These are phyloP conservation scores for Loriculus beryllinus DNA, from an alignment of 2,797 vertebrate genomes.

Conservation along the genomic window DNA sequence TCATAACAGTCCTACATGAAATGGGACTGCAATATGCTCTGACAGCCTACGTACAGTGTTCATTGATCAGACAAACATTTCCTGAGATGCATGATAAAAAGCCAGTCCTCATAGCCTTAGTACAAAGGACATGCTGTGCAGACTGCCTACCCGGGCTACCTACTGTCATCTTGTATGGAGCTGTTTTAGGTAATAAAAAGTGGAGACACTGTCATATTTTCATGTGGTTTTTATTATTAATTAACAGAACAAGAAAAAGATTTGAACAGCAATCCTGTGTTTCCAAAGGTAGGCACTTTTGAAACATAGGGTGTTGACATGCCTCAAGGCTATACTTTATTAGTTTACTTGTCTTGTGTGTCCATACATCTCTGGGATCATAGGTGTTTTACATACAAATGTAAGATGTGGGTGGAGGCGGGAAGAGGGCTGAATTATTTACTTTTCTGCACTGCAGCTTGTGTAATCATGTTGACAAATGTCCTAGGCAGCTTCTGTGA, in stretches of 20 bases:
- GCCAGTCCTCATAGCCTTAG: not conserved
- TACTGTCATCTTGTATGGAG: not conserved
- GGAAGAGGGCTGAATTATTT: not conserved
- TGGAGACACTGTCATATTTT: not conserved
- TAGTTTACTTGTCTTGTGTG: not conserved
- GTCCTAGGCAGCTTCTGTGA: not conserved
- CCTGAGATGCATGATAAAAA: not conserved
- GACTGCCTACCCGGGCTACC: not conserved
- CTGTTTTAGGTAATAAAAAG: not conserved
- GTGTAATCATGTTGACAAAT: slow-evolving; percentile 4
- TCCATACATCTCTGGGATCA: not conserved
- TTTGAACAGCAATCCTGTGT: not conserved
- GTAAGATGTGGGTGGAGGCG: not conserved
- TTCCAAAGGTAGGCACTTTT: not conserved
- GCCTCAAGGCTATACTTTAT: not conserved
- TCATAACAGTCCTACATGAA: not conserved
- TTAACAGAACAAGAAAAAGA: not conserved
- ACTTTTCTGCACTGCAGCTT: slow-evolving; percentile 12
- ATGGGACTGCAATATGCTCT: not conserved
- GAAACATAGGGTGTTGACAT: not conserved
- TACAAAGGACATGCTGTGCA: not conserved
- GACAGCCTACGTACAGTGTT: not conserved
- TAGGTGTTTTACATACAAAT: slow-evolving; percentile 1
- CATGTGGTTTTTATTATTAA: not conserved
- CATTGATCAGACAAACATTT: not conserved